phyloP scores from a whole-genome alignment of 2,113 vertebrate species.

The Galbula dea region DNA sequence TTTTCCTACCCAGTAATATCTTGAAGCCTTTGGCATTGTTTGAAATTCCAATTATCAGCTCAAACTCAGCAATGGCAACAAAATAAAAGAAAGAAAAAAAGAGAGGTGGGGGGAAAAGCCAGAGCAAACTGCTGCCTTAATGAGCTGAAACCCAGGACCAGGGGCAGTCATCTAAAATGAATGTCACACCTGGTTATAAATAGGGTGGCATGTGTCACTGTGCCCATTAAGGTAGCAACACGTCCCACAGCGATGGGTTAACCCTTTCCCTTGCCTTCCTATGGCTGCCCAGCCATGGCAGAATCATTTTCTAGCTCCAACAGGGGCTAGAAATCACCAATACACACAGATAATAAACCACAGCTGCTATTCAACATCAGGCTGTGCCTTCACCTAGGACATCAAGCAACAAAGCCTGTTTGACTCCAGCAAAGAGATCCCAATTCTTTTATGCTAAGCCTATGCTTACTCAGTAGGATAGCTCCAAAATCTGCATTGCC shows the following conservation, averaged over 20 bases:
- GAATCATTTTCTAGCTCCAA: fast-evolving
- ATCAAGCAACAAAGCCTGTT: background rate
- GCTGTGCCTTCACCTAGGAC: background rate
- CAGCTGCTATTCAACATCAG: background rate
- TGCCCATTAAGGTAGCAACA: background rate
- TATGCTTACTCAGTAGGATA: fast-evolving
- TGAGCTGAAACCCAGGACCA: background rate
- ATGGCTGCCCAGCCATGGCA: fast-evolving
- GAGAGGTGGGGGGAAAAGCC: background rate
- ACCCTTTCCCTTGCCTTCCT: background rate
- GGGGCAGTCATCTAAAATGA: background rate
- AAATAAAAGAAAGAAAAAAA: background rate
- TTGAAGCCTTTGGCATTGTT: background rate
- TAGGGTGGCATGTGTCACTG: background rate
- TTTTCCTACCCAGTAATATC: background rate
- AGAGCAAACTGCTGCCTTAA: background rate
- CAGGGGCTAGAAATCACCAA: background rate
- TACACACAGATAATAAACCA: background rate
- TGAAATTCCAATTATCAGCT: background rate
- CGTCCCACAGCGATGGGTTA: fast-evolving
- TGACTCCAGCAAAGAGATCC: background rate
- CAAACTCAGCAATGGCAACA: background rate
- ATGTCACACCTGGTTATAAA: constrained; percentile 29
- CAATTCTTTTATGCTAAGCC: background rate
- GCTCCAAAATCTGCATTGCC: background rate